These are phyloP conservation scores for Galago senegalensis DNA, from an alignment of 2,797 vertebrate genomes.

Conservation along the genomic window DNA sequence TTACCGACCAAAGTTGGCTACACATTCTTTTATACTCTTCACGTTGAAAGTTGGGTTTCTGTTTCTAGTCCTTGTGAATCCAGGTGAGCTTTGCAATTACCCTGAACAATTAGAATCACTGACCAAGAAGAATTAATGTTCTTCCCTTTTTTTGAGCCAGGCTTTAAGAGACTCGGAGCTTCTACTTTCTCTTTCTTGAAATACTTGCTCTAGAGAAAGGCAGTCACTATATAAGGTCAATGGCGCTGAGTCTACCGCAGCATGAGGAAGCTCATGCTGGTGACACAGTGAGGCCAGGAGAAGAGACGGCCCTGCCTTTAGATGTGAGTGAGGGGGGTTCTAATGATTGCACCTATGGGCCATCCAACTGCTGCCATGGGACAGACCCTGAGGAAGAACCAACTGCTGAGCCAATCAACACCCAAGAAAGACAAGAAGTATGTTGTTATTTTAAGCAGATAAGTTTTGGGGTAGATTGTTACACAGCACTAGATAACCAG, in stretches of 20 bases:
- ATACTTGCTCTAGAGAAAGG: not conserved
- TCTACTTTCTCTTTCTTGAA: slow-evolving; percentile 18
- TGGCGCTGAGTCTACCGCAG: not conserved
- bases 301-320: not conserved
- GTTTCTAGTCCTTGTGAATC: not conserved
- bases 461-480: not conserved
- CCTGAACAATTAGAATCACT: not conserved
- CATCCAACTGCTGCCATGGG: not conserved
- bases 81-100: not conserved
- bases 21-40: not conserved
- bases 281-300: not conserved
- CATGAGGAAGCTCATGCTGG: not conserved
- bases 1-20: not conserved
- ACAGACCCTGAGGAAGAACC: not conserved
- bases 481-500: not conserved
- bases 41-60: not conserved
- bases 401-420: not conserved
- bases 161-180: not conserved
- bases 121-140: not conserved
- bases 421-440: not conserved
- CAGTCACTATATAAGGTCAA: not conserved
- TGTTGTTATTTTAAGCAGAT: not conserved
- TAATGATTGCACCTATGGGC: not conserved
- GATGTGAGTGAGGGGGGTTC: not conserved
- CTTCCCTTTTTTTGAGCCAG: not conserved